Percentiles rank a stretch among this genome's conserved stretches.
phyloP scores from a whole-genome alignment of 2,797 vertebrate species.

The Enteromius fasciolatus region DNA sequence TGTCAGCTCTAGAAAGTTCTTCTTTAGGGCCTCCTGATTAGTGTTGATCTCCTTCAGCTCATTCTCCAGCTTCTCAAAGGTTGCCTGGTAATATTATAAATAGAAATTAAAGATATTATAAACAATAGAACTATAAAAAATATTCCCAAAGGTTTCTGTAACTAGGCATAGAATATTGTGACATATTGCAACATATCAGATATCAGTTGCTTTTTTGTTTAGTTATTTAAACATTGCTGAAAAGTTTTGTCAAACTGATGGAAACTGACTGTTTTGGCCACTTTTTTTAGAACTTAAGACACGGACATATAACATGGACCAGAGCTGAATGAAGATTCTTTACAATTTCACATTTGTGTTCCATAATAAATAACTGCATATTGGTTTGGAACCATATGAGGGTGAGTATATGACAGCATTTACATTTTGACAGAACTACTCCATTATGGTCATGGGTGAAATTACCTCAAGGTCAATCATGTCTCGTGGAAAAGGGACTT shows the following conservation, averaged over 20 bases:
- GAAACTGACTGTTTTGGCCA: not conserved
- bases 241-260: not conserved
- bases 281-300: not conserved
- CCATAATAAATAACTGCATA: not conserved
- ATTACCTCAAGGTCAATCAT: constrained; percentile 90
- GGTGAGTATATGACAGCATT: not conserved
- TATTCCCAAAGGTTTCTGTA: not conserved
- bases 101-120: not conserved
- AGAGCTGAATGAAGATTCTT: not conserved
- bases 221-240: not conserved
- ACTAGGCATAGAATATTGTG: not conserved
- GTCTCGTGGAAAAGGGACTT: constrained; percentile 88
- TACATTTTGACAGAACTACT: not conserved
- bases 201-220: not conserved
- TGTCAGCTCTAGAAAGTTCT: constrained; percentile 95
- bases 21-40: constrained; percentile 97
- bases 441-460: too few species aligned
- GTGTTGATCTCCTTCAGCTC: constrained; percentile 98
- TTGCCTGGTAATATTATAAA: constrained; percentile 79
- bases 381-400: not conserved
- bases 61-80: constrained; percentile 98
- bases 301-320: not conserved
- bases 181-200: not conserved
- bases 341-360: not conserved
- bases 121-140: not conserved